These are phyloP conservation scores for Pantherophis guttatus DNA, from an alignment of 2,113 vertebrate species.

Conservation along the genomic window DNA sequence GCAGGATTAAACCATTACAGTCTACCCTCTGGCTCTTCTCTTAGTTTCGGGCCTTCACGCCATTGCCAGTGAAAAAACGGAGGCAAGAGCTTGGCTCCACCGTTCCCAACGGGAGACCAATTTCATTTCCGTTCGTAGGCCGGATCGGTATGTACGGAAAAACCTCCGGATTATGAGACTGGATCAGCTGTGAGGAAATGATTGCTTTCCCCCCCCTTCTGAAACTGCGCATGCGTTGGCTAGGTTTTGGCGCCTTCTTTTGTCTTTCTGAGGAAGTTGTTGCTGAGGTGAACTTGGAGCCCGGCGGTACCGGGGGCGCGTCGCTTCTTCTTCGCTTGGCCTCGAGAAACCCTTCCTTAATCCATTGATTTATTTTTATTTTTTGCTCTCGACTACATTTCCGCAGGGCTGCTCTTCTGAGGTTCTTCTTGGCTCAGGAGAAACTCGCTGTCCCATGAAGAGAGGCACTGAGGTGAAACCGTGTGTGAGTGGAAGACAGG, in stretches of 20 bases:
- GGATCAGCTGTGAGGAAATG: neutral
- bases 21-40: no score
- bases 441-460: neutral
- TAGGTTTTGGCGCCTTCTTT: conserved; percentile 1
- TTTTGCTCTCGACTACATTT: neutral
- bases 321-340: neutral
- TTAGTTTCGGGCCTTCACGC: neutral
- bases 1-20: neutral
- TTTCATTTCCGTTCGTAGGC: neutral
- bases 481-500: neutral
- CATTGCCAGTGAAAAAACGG: neutral
- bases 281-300: neutral
- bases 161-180: neutral
- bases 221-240: neutral
- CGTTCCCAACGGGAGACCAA: no score
- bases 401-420: neutral
- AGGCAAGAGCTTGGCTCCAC: neutral
- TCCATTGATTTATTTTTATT: neutral
- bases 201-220: fast-evolving
- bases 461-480: neutral
- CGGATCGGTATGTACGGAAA: neutral
- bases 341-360: neutral
- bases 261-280: neutral
- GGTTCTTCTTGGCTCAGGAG: neutral
- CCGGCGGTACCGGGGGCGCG: neutral